phyloP scores from a whole-genome alignment of 2,888 invertebrate genomes.

The Amphipyra tragopoginis region DNA sequence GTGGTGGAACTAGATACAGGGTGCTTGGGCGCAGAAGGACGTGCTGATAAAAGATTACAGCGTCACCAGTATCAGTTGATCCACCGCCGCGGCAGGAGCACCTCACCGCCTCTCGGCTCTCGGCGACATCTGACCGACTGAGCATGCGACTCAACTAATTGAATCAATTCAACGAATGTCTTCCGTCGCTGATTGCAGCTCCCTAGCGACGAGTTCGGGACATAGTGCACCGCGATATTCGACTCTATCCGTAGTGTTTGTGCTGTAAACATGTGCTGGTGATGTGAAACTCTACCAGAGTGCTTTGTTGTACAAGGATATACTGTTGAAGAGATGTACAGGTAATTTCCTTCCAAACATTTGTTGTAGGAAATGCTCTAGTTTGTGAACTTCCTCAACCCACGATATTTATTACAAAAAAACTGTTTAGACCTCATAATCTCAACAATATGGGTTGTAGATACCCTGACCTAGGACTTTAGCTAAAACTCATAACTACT shows the following conservation, averaged over 20 bases:
- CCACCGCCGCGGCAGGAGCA: conserved; percentile 75
- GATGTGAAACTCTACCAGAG: conserved; percentile 52
- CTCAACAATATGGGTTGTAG: too few species aligned
- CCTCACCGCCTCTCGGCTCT: conserved; percentile 61
- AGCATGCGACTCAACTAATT: conserved; percentile 67
- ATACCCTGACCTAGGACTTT: too few species aligned
- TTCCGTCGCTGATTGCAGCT: conserved; percentile 80
- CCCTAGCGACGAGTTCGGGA: conserved; percentile 39
- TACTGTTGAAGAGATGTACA: conserved; percentile 60
- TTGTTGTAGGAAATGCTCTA: background rate
- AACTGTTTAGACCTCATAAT: too few species aligned
- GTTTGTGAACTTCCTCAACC: too few species aligned
- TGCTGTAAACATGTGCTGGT: conserved; percentile 59
- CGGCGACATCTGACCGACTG: conserved; percentile 60
- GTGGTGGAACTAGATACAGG: conserved; percentile 67
- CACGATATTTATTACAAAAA: too few species aligned
- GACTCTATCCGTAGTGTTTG: conserved; percentile 44
- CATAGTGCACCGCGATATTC: conserved; percentile 46
- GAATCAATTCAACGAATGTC: conserved; percentile 83
- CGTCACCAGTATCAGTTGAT: conserved; percentile 82
- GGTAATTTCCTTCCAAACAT: conserved; percentile 58
- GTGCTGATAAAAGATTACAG: conserved; percentile 86
- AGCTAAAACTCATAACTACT: too few species aligned
- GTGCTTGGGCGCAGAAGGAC: conserved; percentile 70
- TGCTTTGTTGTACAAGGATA: conserved; percentile 8